phyloP scores from a whole-genome alignment of 2,888 invertebrate species.

The Eupithecia pulchellata region DNA sequence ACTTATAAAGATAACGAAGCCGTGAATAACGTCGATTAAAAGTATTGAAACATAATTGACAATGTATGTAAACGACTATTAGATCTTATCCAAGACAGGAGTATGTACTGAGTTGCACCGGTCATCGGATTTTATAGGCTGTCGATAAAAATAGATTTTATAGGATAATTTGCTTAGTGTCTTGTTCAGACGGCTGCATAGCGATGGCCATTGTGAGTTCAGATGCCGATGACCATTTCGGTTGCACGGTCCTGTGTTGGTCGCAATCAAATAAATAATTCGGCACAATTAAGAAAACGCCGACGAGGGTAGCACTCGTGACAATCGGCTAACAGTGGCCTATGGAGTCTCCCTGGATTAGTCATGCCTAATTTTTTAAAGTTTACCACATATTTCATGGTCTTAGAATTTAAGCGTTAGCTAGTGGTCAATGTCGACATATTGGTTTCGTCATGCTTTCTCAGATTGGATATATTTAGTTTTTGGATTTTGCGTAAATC shows the following conservation, averaged over 20 bases:
- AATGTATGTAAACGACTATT: conserved; percentile 31
- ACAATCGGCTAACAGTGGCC: conserved; percentile 68
- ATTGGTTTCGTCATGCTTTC: not conserved
- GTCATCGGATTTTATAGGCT: conserved; percentile 42
- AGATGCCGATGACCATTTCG: conserved; percentile 84
- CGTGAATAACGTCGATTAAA: conserved; percentile 13
- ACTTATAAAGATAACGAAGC: conserved; percentile 17
- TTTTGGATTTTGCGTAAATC: not conserved
- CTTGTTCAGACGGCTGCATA: conserved; percentile 56
- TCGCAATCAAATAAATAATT: conserved; percentile 86
- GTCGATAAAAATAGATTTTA: conserved; percentile 60
- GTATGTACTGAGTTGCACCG: conserved; percentile 33
- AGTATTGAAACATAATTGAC: conserved; percentile 33
- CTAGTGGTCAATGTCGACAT: too few species aligned
- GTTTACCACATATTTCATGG: not conserved
- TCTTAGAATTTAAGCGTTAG: too few species aligned
- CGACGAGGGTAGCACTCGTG: conserved; percentile 84
- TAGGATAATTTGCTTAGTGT: conserved; percentile 62
- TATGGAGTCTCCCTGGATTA: conserved; percentile 62
- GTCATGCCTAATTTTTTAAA: conserved; percentile 40
- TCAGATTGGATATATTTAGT: not conserved
- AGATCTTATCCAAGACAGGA: conserved; percentile 35
- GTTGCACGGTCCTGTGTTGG: conserved; percentile 79
- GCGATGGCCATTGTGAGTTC: conserved; percentile 72
- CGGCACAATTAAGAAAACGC: conserved; percentile 86